A percentile compares a stretch with the other conserved stretches of the same genome.
Evolutionary conservation across 92 coral and sea anemone species (phyloP).

Genomic region (Epizoanthus ramosus): DNA sequence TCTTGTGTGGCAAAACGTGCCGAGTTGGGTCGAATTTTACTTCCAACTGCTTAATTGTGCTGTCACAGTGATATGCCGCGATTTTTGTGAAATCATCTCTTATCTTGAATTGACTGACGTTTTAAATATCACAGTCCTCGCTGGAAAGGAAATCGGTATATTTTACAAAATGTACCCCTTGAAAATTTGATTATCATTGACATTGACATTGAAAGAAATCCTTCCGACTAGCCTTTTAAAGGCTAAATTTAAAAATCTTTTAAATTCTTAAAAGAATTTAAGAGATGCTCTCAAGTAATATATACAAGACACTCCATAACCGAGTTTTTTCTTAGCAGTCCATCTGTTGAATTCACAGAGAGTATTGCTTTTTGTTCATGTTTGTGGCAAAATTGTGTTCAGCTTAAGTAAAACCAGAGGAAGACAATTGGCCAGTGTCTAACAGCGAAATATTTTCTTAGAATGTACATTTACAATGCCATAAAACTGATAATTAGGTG

Average conservation of each 20-base stretch:
- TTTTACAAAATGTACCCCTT: too few relatives aligned
- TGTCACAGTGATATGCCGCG: too few relatives aligned
- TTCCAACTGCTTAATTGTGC: too few relatives aligned
- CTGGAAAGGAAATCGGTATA: neutral
- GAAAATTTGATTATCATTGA: neutral
- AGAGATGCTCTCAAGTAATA: neutral
- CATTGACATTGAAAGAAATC: neutral
- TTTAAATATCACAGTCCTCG: constrained; percentile 11
- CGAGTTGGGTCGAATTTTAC: too few relatives aligned
- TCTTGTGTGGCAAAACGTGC: too few relatives aligned
- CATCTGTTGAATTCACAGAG: constrained; percentile 30
- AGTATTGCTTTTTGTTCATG: constrained; percentile 3
- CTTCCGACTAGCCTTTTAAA: too few relatives aligned
- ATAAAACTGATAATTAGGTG: neutral
- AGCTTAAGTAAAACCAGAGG: neutral
- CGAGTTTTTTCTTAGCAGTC: neutral
- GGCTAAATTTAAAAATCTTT: too few relatives aligned
- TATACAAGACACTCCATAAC: neutral
- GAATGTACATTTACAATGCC: neutral
- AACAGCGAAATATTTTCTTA: neutral
- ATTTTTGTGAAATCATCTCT: neutral
- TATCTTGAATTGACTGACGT: neutral
- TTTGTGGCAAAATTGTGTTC: neutral
- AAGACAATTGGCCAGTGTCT: neutral
- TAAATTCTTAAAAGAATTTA: too few relatives aligned